phyloP scores from a whole-genome alignment of 2,797 vertebrate genomes.

The Phrynocephalus forsythii region DNA sequence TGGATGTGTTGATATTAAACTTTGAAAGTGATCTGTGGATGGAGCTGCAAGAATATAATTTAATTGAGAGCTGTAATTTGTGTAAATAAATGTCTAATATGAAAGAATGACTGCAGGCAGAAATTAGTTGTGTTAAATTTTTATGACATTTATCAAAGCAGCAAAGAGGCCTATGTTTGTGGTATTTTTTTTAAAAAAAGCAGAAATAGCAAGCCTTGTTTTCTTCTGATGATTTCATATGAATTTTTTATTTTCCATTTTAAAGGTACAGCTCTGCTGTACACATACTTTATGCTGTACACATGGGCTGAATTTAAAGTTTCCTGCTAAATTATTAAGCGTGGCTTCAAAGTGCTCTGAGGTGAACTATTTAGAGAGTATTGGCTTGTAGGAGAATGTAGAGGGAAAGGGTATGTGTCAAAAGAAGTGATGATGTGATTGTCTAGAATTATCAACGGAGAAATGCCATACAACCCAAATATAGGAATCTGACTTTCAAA shows the following conservation, averaged over 20 bases:
- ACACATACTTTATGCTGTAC: conserved; percentile 42
- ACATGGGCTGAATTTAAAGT: conserved; percentile 68
- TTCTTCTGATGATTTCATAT: conserved; percentile 53
- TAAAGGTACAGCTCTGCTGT: conserved; percentile 54
- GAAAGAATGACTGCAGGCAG: conserved; percentile 46
- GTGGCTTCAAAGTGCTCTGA: conserved; percentile 47
- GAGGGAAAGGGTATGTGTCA: conserved; percentile 17
- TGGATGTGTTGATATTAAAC: conserved; percentile 57
- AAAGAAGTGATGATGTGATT: conserved; percentile 46
- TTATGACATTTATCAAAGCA: conserved; percentile 47
- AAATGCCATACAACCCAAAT: conserved; percentile 23
- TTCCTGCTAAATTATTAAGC: conserved; percentile 70
- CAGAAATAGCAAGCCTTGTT: conserved; percentile 47
- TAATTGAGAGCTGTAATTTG: conserved; percentile 59
- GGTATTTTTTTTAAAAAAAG: neutral
- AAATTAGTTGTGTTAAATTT: conserved; percentile 61
- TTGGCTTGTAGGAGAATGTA: conserved; percentile 21
- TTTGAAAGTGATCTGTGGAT: conserved; percentile 50
- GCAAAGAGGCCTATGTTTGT: conserved; percentile 32
- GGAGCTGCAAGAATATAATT: conserved; percentile 52
- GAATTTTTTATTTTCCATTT: conserved; percentile 65
- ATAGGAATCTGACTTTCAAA: conserved; percentile 28
- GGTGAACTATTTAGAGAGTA: conserved; percentile 61
- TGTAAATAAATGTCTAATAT: conserved; percentile 60
- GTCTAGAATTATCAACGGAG: conserved; percentile 27